Percentiles rank a stretch among this genome's conserved stretches.
phyloP scores from a whole-genome alignment of 2,113 vertebrate species.

The Hippocampus zosterae region DNA sequence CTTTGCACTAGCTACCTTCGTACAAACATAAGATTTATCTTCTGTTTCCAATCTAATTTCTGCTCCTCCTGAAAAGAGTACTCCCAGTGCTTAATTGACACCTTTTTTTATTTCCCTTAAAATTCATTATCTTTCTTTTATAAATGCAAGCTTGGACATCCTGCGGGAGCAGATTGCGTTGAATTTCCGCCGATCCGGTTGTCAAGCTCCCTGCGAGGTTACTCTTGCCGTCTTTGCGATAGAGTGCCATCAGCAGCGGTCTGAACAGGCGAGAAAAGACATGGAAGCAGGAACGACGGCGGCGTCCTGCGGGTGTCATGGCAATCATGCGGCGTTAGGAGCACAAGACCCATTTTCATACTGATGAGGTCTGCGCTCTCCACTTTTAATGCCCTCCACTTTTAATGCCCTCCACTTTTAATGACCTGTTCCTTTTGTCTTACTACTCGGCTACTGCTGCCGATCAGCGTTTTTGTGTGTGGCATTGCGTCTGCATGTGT shows the following conservation, averaged over 20 bases:
- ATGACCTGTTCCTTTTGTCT: slow-evolving; percentile 53
- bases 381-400: slow-evolving; percentile 60
- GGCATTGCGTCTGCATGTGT: neutral
- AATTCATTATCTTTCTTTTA: neutral
- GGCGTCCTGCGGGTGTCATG: slow-evolving; percentile 54
- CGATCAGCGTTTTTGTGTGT: neutral
- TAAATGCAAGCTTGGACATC: neutral
- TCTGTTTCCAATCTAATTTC: too few relatives aligned
- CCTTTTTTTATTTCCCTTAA: too few relatives aligned
- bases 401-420: slow-evolving; percentile 69
- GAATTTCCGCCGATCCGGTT: neutral
- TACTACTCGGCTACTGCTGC: neutral
- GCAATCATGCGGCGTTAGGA: slow-evolving; percentile 43
- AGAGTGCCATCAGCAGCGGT: neutral
- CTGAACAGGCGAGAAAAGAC: neutral
- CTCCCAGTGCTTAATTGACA: too few relatives aligned
- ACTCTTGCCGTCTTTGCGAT: neutral
- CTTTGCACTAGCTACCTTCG: too few relatives aligned
- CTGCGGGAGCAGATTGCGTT: neutral
- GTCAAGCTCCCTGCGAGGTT: neutral
- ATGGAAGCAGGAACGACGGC: neutral
- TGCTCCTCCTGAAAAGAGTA: too few relatives aligned
- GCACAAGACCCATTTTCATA: slow-evolving; percentile 64
- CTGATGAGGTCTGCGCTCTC: slow-evolving; percentile 58
- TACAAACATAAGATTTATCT: too few relatives aligned